Percentiles rank a stretch among this genome's conserved stretches.
Conservation (phyloP, 2,888 invertebrate species). For the Pocota personata region DNA sequence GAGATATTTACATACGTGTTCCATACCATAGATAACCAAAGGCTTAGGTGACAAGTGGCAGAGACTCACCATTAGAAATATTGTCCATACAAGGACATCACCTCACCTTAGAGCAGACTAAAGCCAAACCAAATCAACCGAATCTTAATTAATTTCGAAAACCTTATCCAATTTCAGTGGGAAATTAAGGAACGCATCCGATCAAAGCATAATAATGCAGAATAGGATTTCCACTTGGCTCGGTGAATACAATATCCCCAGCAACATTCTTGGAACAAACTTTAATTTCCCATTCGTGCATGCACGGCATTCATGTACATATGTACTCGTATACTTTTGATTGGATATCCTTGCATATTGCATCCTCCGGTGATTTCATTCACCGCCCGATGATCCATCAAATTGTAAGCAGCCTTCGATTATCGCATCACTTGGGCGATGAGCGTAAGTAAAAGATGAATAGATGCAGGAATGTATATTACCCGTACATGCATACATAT, state of each 20-base stretch:
- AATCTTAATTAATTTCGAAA: slow-evolving; percentile 44
- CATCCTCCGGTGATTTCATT: slow-evolving; percentile 38
- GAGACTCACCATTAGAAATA: background rate
- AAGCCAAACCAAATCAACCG: slow-evolving; percentile 31
- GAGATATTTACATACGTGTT: too few relatives aligned
- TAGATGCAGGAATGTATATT: background rate
- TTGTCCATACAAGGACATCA: background rate
- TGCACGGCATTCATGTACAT: background rate
- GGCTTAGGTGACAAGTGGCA: background rate
- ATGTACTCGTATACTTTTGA: background rate
- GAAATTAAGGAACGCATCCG: background rate
- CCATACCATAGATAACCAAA: background rate
- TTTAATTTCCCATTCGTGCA: background rate
- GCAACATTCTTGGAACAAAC: background rate
- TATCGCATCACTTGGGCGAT: slow-evolving; percentile 48
- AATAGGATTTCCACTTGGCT: slow-evolving; percentile 23
- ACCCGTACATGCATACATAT: background rate
- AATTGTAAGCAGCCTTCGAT: slow-evolving; percentile 50
- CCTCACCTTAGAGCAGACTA: background rate
- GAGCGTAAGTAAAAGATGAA: slow-evolving; percentile 16
- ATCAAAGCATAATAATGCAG: slow-evolving; percentile 33
- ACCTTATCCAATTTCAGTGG: slow-evolving; percentile 17
- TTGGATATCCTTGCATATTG: slow-evolving; percentile 16
- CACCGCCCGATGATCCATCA: slow-evolving; percentile 34
- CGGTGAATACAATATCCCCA: slow-evolving; percentile 22